Percentiles rank a stretch among this genome's conserved stretches.
phyloP scores from a whole-genome alignment of 35 echinoderm and acorn worm species.

The Heliocidaris tuberculata region DNA sequence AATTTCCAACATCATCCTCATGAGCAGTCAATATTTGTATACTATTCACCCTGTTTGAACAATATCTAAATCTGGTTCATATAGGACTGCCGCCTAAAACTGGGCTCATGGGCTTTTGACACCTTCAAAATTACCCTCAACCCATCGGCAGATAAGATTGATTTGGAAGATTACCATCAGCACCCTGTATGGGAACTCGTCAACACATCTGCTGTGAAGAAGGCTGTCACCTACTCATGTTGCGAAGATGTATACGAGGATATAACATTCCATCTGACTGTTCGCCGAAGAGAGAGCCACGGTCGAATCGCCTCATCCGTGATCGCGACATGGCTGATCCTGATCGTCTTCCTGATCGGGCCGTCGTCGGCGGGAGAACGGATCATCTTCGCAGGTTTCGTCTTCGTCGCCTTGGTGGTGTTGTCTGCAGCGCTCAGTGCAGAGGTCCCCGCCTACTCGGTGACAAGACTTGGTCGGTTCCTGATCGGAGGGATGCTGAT shows the following conservation, averaged over 20 bases:
- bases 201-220: background rate
- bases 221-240: background rate
- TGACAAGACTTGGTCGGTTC: slow-evolving; percentile 25
- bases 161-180: background rate
- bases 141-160: background rate
- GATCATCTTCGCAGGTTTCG: slow-evolving; percentile 6
- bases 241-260: background rate
- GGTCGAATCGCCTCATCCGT: background rate
- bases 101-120: background rate
- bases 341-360: slow-evolving; percentile 17
- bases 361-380: slow-evolving; percentile 19
- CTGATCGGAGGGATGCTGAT: slow-evolving; percentile 10
- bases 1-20: too few species aligned
- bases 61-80: background rate
- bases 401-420: slow-evolving; percentile 9
- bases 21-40: too few species aligned
- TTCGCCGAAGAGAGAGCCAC: background rate
- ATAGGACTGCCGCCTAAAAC: background rate
- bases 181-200: background rate
- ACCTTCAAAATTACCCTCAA: background rate
- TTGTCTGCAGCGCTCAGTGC: background rate
- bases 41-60: too few species aligned
- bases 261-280: background rate
- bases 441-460: background rate
- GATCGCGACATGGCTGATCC: slow-evolving; percentile 20